A percentile compares a stretch with the other conserved stretches of the same genome.
Evolutionary conservation across 2,797 vertebrate species (phyloP).

Genomic region (Carduelis carduelis): DNA sequence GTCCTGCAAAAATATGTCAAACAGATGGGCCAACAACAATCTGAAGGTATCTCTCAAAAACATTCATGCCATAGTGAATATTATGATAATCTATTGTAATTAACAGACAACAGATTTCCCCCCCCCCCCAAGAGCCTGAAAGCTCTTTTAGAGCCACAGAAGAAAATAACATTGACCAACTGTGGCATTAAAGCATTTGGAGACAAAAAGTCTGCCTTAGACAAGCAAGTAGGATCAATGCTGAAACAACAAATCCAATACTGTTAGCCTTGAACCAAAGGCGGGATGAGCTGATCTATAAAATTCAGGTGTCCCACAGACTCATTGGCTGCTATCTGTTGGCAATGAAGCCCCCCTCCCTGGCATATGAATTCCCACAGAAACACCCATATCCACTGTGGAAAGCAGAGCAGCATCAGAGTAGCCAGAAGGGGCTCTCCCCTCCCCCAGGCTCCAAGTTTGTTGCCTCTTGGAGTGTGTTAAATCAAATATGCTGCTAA

Average conservation of each 20-base stretch:
- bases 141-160: neutral
- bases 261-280: neutral
- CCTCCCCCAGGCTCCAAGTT: neutral
- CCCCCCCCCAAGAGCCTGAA: neutral
- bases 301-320: neutral
- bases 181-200: neutral
- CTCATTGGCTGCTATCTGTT: neutral
- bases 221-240: neutral
- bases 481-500: neutral
- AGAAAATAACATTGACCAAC: neutral
- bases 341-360: neutral
- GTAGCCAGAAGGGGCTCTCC: neutral
- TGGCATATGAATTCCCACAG: neutral
- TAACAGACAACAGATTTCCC: neutral
- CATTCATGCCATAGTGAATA: neutral
- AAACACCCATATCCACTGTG: accelerated
- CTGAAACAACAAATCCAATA: neutral
- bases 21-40: neutral
- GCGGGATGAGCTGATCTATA: neutral
- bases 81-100: neutral
- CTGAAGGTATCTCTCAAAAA: neutral
- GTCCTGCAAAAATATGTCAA: neutral
- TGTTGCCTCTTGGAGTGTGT: neutral
- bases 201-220: conserved; percentile 22
- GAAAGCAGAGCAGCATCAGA: neutral